Conservation (phyloP, 2,888 invertebrate genomes). For the Seira sanloemensis region DNA sequence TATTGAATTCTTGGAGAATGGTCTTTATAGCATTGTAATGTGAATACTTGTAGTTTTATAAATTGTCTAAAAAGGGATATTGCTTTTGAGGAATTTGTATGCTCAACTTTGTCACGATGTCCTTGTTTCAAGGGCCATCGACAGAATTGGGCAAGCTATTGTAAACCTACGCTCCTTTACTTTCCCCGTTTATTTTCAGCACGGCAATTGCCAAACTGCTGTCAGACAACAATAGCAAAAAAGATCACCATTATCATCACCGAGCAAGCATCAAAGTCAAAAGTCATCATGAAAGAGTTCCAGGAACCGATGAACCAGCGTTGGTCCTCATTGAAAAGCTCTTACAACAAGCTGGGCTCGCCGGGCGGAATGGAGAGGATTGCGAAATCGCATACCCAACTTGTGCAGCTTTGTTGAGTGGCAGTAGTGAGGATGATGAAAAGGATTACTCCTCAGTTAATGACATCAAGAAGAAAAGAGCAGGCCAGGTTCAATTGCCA, state of each 20-base stretch:
- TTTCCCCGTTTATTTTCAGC: slow-evolving; percentile 12
- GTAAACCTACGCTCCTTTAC: too few relatives aligned
- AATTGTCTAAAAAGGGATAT: too few relatives aligned
- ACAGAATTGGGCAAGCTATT: too few relatives aligned
- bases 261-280: neutral
- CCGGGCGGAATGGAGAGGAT: slow-evolving; percentile 61
- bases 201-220: slow-evolving; percentile 41
- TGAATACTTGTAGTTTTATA: too few relatives aligned
- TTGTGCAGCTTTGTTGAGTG: slow-evolving; percentile 31
- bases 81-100: neutral
- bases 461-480: slow-evolving; percentile 13
- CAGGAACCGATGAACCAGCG: neutral
- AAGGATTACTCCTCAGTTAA: slow-evolving; percentile 6
- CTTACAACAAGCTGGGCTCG: slow-evolving; percentile 50
- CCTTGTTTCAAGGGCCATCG: too few relatives aligned
- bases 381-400: slow-evolving; percentile 61
- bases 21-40: too few relatives aligned
- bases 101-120: neutral
- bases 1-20: too few relatives aligned
- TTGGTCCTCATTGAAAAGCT: slow-evolving; percentile 40
- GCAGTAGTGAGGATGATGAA: neutral
- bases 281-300: neutral
- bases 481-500: slow-evolving; percentile 32
- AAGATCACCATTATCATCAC: neutral
- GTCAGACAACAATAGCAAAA: slow-evolving; percentile 17